phyloP scores from a whole-genome alignment of 2,797 vertebrate species.

The Pelodytes ibericus region DNA sequence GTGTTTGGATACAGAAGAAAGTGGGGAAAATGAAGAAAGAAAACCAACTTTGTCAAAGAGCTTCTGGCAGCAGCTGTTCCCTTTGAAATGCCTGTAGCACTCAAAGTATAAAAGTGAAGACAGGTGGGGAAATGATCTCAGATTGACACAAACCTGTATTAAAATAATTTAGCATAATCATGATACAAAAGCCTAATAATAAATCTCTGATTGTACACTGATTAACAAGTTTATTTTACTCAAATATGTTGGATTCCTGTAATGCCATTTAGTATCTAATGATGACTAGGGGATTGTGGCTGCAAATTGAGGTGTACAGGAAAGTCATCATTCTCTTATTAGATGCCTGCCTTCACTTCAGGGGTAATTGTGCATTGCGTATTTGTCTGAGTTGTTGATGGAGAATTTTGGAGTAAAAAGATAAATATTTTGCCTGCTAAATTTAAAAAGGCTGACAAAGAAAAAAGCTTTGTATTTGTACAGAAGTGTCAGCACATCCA shows the following conservation, averaged over 20 bases:
- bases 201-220: no score
- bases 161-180: slow-evolving; percentile 13
- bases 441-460: slow-evolving; percentile 28
- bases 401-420: slow-evolving; percentile 6
- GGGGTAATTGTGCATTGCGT: slow-evolving; percentile 2
- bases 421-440: slow-evolving; percentile 12
- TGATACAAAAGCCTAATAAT: neutral
- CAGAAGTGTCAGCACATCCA: slow-evolving; percentile 19
- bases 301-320: neutral
- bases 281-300: neutral
- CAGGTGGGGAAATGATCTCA: slow-evolving; percentile 39
- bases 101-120: slow-evolving; percentile 19
- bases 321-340: slow-evolving; percentile 23
- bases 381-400: slow-evolving; percentile 11
- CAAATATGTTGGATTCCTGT: no score
- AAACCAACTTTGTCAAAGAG: slow-evolving; percentile 1
- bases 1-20: slow-evolving; percentile 14
- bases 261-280: neutral
- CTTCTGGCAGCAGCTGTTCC: slow-evolving; percentile 37
- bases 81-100: slow-evolving; percentile 28
- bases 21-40: neutral
- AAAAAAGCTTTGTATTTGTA: slow-evolving; percentile 30
- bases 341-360: slow-evolving; percentile 30
- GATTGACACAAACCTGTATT: slow-evolving; percentile 16
- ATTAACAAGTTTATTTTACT: no score